Evolutionary conservation across 2,888 invertebrate genomes (phyloP).

Genomic region (Chrysopilus asiliformis): DNA sequence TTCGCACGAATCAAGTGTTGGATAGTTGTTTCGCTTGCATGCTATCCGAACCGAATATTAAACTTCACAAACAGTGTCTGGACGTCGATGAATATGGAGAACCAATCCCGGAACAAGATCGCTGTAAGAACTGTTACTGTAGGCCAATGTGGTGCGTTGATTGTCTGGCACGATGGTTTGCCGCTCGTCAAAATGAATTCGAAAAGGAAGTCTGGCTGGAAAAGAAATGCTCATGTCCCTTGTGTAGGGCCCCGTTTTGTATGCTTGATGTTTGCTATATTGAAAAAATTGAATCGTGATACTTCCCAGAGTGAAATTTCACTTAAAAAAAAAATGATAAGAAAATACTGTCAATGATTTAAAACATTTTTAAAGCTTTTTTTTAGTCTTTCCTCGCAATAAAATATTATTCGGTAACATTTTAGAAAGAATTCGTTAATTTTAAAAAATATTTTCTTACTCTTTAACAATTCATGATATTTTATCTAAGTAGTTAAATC

Average conservation of each 20-base stretch:
- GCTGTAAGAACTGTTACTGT: slow-evolving; percentile 48
- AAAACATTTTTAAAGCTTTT: too few species aligned
- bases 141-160: slow-evolving; percentile 82
- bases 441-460: too few species aligned
- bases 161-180: slow-evolving; percentile 81
- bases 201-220: slow-evolving; percentile 64
- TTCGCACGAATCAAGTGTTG: slow-evolving; percentile 45
- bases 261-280: slow-evolving; percentile 61
- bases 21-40: slow-evolving; percentile 85
- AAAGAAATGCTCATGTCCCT: slow-evolving; percentile 75
- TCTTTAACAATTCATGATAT: too few species aligned
- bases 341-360: too few species aligned
- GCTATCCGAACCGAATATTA: slow-evolving; percentile 63
- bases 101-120: slow-evolving; percentile 28
- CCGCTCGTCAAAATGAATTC: slow-evolving; percentile 59
- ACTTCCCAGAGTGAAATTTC: too few species aligned
- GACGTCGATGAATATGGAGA: slow-evolving; percentile 35
- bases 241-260: slow-evolving; percentile 75
- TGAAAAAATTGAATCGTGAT: slow-evolving; percentile 14
- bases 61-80: slow-evolving; percentile 57
- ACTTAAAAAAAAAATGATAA: too few species aligned
- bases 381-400: too few species aligned
- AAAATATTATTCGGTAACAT: too few species aligned
- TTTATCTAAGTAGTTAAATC: too few species aligned
- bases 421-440: too few species aligned